Conservation (phyloP, 2,888 invertebrate species). For the Trimorus sp. region DNA sequence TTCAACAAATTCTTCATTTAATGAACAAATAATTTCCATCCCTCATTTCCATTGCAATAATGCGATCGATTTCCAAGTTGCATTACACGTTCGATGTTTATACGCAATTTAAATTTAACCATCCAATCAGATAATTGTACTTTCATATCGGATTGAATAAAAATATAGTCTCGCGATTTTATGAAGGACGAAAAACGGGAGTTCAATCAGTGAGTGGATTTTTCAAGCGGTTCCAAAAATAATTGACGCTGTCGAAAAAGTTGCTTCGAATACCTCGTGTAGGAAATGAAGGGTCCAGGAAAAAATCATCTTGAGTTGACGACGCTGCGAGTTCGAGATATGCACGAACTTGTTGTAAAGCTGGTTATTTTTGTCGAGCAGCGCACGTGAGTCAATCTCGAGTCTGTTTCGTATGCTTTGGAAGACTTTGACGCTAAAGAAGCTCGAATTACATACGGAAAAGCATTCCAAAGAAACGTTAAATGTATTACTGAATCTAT, state of each 20-base stretch:
- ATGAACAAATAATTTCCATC: not conserved
- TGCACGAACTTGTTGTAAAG: slow-evolving; percentile 61
- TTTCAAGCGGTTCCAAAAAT: slow-evolving; percentile 14
- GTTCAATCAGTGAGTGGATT: too few species aligned
- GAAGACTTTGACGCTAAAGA: slow-evolving; percentile 58
- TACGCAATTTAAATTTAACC: too few species aligned
- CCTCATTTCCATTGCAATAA: too few species aligned
- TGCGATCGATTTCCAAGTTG: too few species aligned
- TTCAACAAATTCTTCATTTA: too few species aligned
- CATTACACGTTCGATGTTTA: too few species aligned
- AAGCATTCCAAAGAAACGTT: slow-evolving; percentile 50
- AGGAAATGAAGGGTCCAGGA: slow-evolving; percentile 34
- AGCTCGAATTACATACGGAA: slow-evolving; percentile 60
- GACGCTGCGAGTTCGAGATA: slow-evolving; percentile 54
- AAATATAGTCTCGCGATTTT: too few species aligned
- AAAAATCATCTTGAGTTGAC: slow-evolving; percentile 51
- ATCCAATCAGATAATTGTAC: too few species aligned
- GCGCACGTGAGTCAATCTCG: slow-evolving; percentile 57
- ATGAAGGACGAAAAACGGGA: too few species aligned
- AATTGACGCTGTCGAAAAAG: slow-evolving; percentile 28
- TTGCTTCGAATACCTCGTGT: slow-evolving; percentile 10
- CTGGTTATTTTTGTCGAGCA: slow-evolving; percentile 60
- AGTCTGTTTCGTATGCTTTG: slow-evolving; percentile 52
- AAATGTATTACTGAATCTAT: slow-evolving; percentile 50
- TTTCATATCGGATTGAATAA: too few species aligned